Percentiles rank a stretch among this genome's conserved stretches.
Conservation (phyloP, 2,113 vertebrate species). For the Brachyhypopomus gauderio region DNA sequence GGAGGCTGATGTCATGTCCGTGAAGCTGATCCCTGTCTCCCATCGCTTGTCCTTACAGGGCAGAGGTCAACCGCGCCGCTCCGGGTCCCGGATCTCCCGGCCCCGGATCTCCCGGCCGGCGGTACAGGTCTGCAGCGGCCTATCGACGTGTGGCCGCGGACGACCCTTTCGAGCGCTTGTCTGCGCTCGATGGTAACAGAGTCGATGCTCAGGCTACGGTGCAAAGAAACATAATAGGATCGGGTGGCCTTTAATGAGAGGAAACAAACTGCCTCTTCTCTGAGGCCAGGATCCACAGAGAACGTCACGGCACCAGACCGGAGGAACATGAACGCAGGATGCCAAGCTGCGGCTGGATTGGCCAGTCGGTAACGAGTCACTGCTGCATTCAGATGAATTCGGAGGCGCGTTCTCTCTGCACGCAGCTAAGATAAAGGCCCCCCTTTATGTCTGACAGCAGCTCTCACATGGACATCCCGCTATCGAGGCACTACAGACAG, state of each 20-base stretch:
- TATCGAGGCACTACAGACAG: conserved; percentile 20
- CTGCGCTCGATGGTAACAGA: conserved; percentile 26
- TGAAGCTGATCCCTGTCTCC: conserved; percentile 54
- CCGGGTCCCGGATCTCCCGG: conserved; percentile 17
- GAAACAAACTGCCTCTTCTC: conserved; percentile 24
- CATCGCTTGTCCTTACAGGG: conserved; percentile 52
- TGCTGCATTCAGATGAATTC: conserved; percentile 17
- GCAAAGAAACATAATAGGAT: conserved; percentile 23
- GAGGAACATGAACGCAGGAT: neutral
- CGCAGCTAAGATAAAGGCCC: conserved; percentile 41
- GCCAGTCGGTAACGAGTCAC: conserved; percentile 28
- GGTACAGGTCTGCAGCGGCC: conserved; percentile 8
- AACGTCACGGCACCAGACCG: neutral
- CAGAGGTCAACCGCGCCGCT: conserved; percentile 50
- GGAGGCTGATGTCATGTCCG: conserved; percentile 55
- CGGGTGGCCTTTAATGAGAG: conserved; percentile 11
- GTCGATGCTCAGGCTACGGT: conserved; percentile 37
- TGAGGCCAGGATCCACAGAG: conserved; percentile 2
- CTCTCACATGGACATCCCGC: conserved; percentile 30
- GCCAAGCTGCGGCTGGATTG: neutral
- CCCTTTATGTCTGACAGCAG: conserved; percentile 19
- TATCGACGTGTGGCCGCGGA: conserved; percentile 30
- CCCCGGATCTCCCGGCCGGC: neutral
- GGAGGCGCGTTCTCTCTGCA: conserved; percentile 9
- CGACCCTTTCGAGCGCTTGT: conserved; percentile 42